phyloP scores from a whole-genome alignment of 2,888 invertebrate species.

The Trachelus tabidus region DNA sequence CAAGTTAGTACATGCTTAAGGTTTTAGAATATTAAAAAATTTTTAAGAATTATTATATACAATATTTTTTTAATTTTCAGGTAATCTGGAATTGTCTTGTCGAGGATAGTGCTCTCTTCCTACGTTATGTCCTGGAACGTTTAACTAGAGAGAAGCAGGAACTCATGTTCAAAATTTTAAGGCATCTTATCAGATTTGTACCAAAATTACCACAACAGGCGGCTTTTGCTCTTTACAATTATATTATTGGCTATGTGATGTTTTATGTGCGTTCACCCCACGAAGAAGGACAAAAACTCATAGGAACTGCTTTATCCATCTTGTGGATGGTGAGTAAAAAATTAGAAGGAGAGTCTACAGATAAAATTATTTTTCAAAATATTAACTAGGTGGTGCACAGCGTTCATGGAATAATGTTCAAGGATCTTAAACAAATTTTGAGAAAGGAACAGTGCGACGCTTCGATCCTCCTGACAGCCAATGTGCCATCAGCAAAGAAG shows the following conservation, averaged over 20 bases:
- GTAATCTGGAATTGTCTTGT: constrained; percentile 98
- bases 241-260: constrained; percentile 99
- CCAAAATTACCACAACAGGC: constrained; percentile 96
- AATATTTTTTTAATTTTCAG: constrained; percentile 63
- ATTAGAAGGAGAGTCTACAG: neutral
- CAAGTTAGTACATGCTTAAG: constrained; percentile 71
- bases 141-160: constrained; percentile 94
- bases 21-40: neutral
- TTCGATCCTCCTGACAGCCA: constrained; percentile 95
- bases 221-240: constrained; percentile 97
- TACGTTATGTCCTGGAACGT: constrained; percentile 95
- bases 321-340: constrained; percentile 87
- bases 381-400: constrained; percentile 89
- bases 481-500: constrained; percentile 99
- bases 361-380: neutral
- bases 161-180: constrained; percentile 90
- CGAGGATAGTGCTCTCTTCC: constrained; percentile 95
- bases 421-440: constrained; percentile 97
- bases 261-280: constrained; percentile 97
- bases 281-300: constrained; percentile 93
- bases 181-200: constrained; percentile 93
- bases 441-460: constrained; percentile 99
- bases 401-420: constrained; percentile 99
- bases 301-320: constrained; percentile 93
- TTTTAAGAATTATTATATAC: neutral